phyloP scores from a whole-genome alignment of 1,140 invertebrate genomes.

The Drosophila ohnishii region DNA sequence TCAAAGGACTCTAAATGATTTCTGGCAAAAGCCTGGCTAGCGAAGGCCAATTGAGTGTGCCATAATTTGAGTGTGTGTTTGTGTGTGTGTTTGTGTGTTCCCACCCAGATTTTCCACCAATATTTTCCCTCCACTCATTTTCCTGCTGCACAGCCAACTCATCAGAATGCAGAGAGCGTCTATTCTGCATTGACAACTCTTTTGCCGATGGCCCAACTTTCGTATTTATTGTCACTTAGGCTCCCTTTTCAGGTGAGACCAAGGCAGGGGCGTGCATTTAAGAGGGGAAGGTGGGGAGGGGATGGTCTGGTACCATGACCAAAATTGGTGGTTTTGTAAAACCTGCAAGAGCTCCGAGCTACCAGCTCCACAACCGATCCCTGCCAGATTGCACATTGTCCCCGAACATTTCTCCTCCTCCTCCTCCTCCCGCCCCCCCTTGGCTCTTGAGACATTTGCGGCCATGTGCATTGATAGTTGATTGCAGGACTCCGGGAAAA shows the following conservation, averaged over 20 bases:
- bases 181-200: constrained; percentile 49
- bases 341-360: constrained; percentile 52
- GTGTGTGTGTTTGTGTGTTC: constrained; percentile 16
- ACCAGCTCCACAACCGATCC: constrained; percentile 8
- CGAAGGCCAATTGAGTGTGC: constrained; percentile 51
- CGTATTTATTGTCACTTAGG: constrained; percentile 59
- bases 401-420: background rate
- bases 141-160: constrained; percentile 13
- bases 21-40: constrained; percentile 16
- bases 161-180: constrained; percentile 50
- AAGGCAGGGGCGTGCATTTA: constrained; percentile 13
- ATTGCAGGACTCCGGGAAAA: constrained; percentile 55
- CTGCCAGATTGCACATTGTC: constrained; percentile 50
- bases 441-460: constrained; percentile 39
- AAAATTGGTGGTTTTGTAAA: constrained; percentile 80
- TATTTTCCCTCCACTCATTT: constrained; percentile 6
- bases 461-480: constrained; percentile 72
- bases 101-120: background rate
- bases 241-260: constrained; percentile 6
- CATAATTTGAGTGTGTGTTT: constrained; percentile 27
- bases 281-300: background rate
- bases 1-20: constrained; percentile 14
- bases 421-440: too few species aligned
- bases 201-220: constrained; percentile 53
- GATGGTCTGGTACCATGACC: constrained; percentile 37